Evolutionary conservation across 1,140 invertebrate species (phyloP).

Genomic region (Macrobrachium nipponense): DNA sequence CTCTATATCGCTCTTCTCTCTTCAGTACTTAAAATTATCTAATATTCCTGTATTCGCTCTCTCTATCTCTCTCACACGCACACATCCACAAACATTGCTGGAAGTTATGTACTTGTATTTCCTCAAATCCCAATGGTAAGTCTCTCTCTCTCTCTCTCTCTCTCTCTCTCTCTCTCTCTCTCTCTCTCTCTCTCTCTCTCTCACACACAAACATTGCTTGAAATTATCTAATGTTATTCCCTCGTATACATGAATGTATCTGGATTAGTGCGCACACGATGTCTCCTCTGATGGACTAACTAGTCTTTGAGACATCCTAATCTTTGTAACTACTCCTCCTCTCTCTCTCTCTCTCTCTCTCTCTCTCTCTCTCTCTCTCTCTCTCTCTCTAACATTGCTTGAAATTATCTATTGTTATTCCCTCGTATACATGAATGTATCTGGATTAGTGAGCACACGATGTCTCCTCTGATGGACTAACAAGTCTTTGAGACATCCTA

Average conservation of each 20-base stretch:
- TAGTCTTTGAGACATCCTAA: too few species aligned
- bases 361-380: constrained; percentile 41
- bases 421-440: constrained; percentile 1
- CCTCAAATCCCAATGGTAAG: too few species aligned
- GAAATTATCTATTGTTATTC: neutral
- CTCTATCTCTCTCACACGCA: neutral
- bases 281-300: neutral
- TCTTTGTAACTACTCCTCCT: too few species aligned
- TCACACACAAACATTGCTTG: neutral
- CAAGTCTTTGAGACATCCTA: too few species aligned
- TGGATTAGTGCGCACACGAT: neutral
- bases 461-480: constrained; percentile 1
- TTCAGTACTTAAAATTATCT: neutral
- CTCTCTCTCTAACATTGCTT: constrained; percentile 23
- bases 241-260: neutral
- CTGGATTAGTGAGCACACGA: neutral
- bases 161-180: constrained; percentile 21
- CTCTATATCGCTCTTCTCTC: neutral
- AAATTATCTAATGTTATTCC: neutral
- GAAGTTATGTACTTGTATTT: constrained; percentile 5
- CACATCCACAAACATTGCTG: too few species aligned
- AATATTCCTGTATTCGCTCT: neutral
- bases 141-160: constrained; percentile 14
- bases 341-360: constrained; percentile 34
- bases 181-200: constrained; percentile 28